phyloP scores from a whole-genome alignment of 2,888 invertebrate genomes.

The Xylota sylvarum region DNA sequence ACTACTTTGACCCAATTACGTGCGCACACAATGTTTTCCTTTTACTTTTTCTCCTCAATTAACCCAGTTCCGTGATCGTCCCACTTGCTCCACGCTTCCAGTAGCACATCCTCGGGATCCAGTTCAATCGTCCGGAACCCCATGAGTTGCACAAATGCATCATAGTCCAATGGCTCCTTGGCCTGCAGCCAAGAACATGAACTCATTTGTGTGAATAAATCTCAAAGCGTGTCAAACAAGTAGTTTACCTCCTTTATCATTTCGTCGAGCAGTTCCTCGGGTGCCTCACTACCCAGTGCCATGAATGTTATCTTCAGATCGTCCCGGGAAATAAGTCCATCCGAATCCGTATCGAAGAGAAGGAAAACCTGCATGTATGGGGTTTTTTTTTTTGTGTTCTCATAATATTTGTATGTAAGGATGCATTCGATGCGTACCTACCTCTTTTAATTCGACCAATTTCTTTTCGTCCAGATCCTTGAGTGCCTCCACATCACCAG shows the following conservation, averaged over 20 bases:
- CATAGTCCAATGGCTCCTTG: conserved; percentile 87
- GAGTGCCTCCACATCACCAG: conserved; percentile 85
- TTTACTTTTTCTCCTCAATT: conserved; percentile 88
- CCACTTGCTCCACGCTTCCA: conserved; percentile 88
- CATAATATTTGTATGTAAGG: conserved; percentile 5
- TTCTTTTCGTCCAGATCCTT: conserved; percentile 87
- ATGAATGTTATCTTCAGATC: conserved; percentile 88
- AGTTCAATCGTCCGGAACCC: conserved; percentile 87
- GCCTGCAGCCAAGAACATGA: conserved; percentile 80
- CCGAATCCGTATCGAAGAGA: conserved; percentile 88
- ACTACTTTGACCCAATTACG: conserved; percentile 48
- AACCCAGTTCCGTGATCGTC: conserved; percentile 87
- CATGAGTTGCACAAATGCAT: conserved; percentile 88
- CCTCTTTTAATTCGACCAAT: conserved; percentile 88
- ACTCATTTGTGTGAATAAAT: conserved; percentile 73
- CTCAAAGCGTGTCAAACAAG: conserved; percentile 74
- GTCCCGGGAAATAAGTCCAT: conserved; percentile 88
- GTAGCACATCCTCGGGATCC: conserved; percentile 88
- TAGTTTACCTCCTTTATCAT: conserved; percentile 86
- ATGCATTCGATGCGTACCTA: conserved; percentile 79
- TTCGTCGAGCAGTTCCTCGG: conserved; percentile 87
- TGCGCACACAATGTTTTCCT: conserved; percentile 38
- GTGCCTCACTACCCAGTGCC: conserved; percentile 87
- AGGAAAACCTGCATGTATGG: conserved; percentile 86
- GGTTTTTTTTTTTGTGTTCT: conserved; percentile 22